Evolutionary conservation across 2,797 vertebrate genomes (phyloP), one percentile per base, ranked within the genome.

Genomic region (Gobionotothen gibberifrons): DNA sequence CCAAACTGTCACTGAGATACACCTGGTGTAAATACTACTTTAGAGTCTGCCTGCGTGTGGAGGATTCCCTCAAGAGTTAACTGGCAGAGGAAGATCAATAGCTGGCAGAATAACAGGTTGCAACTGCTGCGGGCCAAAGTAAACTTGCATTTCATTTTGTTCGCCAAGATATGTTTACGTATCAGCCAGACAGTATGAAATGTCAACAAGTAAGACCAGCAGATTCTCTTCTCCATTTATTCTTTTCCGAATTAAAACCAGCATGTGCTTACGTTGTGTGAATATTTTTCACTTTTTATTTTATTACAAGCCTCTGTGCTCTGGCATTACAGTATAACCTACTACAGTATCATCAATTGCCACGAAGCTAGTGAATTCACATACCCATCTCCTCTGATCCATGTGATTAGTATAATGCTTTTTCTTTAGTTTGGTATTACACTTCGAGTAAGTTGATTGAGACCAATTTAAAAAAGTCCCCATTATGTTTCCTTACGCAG

Each of bases 141-240:
- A 73, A 77, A 82, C 54, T 43, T 26, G 1, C n/a, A 39, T 60
- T 63, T 55, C 0, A 42, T 60, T 83, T 61, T 63, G 42, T 65
- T 43, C 14, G 51, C 21, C 7, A 44, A 48, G 16, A 46, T 5
- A 3, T 57, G 8, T 15, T 71, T 19, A 71, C 5, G 8, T 1
- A 56, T 42, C 26, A 29, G 7, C 44, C 7, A 29, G 44, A 36
- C 32, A 36, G 32, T 36, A 51, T n/a, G 0, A 57, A 68, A 19
- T 49, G 7, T 5, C 51, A 9, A 42, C 21, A 32, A 10, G 9
- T 36, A 14, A 40, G 16, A 21, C 7, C 48, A 49, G 14, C 46
- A 46, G 15, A 58, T 44, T 44, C 15, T 46, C 5, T 16, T 36
- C 2, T 29, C 14, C 0, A 42, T n/a, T 39, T 1, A 26, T 49